Evolutionary conservation across 2,888 invertebrate genomes (phyloP).

Genomic region (Drosophila affinis): DNA sequence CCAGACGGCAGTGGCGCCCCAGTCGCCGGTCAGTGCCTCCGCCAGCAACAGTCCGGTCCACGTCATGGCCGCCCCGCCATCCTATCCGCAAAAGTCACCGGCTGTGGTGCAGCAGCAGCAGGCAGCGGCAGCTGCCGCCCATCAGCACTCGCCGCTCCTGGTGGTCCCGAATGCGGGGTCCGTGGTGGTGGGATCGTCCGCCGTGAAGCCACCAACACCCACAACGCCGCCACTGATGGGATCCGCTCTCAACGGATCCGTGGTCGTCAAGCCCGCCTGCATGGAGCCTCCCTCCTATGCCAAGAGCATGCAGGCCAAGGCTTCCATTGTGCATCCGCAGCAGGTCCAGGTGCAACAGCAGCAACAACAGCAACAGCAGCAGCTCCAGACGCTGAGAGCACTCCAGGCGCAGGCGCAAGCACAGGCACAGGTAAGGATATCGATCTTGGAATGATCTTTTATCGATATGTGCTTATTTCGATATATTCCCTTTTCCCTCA

Average conservation of each 20-base stretch:
- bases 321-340: constrained; percentile 83
- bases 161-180: constrained; percentile 69
- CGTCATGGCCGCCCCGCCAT: constrained; percentile 88
- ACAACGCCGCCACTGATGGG: constrained; percentile 86
- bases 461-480: not conserved
- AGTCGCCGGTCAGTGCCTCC: constrained; percentile 88
- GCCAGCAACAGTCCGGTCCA: constrained; percentile 84
- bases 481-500: constrained; percentile 24
- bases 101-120: constrained; percentile 83
- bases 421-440: constrained; percentile 55
- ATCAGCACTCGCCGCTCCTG: constrained; percentile 85
- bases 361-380: constrained; percentile 63
- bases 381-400: constrained; percentile 59
- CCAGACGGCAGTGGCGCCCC: constrained; percentile 97
- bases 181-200: constrained; percentile 45
- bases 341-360: constrained; percentile 77
- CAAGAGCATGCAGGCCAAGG: constrained; percentile 92
- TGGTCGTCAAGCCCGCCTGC: constrained; percentile 87
- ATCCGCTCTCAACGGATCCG: constrained; percentile 82
- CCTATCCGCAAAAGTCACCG: constrained; percentile 89
- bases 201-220: constrained; percentile 85
- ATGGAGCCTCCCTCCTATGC: constrained; percentile 97
- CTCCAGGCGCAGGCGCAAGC: constrained; percentile 56
- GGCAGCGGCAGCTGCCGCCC: constrained; percentile 83
- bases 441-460: not conserved